phyloP scores from a whole-genome alignment of 2,113 vertebrate genomes.

The Cyrtonyx montezumae region DNA sequence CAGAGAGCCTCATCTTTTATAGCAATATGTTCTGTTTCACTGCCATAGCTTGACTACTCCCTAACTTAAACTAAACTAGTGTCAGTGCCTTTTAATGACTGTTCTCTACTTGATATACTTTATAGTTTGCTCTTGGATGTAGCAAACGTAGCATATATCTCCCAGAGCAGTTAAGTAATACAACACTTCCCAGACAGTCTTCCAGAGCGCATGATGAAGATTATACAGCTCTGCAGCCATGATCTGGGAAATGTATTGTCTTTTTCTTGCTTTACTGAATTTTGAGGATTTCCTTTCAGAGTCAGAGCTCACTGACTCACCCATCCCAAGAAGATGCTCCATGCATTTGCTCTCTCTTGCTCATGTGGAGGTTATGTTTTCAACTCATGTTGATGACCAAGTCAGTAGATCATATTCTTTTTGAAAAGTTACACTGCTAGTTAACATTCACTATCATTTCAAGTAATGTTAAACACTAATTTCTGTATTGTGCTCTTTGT shows the following conservation, averaged over 20 bases:
- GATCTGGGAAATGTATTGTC: neutral
- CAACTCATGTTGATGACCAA: neutral
- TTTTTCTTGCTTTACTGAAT: neutral
- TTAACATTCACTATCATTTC: neutral
- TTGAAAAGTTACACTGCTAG: neutral
- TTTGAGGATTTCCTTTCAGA: neutral
- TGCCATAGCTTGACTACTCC: neutral
- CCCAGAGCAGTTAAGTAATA: neutral
- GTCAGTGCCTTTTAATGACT: neutral
- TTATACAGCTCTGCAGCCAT: neutral
- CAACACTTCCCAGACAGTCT: rapidly evolving
- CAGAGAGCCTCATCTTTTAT: neutral
- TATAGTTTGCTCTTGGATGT: neutral
- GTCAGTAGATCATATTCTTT: neutral
- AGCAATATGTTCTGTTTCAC: neutral
- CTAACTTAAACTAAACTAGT: neutral
- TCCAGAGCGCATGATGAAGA: neutral
- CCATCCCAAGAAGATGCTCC: neutral
- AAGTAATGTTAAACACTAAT: neutral
- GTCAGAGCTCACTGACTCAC: neutral
- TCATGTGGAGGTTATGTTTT: neutral
- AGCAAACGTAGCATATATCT: neutral
- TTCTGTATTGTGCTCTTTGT: neutral
- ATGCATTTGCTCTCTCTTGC: neutral
- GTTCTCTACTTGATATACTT: neutral